Conservation (phyloP, 2,113 vertebrate species). For the Acinonyx jubatus region DNA sequence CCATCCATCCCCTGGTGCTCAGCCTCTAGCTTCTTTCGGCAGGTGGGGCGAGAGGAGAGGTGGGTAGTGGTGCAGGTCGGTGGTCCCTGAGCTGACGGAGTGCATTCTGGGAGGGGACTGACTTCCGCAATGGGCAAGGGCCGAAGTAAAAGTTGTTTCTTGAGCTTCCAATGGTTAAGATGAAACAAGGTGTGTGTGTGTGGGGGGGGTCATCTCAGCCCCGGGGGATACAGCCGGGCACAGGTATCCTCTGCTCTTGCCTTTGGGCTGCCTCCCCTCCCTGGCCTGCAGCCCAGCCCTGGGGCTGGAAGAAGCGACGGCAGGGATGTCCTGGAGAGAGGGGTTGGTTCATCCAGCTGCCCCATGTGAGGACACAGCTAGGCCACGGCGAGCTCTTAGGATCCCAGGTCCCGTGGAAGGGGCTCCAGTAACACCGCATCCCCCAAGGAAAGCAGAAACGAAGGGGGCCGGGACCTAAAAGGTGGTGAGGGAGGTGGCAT, state of each 20-base stretch:
- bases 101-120: neutral
- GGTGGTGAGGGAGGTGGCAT: constrained; percentile 84
- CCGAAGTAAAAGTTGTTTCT: neutral
- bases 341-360: neutral
- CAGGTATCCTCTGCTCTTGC: neutral
- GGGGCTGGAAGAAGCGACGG: neutral
- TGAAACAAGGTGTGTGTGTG: neutral
- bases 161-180: neutral
- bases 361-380: neutral
- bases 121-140: neutral
- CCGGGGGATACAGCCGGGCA: neutral
- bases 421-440: neutral
- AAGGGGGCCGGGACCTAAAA: constrained; percentile 76
- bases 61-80: neutral
- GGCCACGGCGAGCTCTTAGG: neutral
- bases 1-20: neutral
- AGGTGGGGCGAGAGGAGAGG: neutral
- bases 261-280: neutral
- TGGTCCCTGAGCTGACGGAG: neutral
- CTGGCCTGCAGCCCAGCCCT: neutral
- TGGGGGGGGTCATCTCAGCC: neutral
- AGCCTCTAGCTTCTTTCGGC: neutral
- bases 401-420: neutral
- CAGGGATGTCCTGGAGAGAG: neutral
- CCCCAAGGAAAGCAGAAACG: neutral